phyloP scores from a whole-genome alignment of 2,888 invertebrate genomes.

The Allacma fusca region DNA sequence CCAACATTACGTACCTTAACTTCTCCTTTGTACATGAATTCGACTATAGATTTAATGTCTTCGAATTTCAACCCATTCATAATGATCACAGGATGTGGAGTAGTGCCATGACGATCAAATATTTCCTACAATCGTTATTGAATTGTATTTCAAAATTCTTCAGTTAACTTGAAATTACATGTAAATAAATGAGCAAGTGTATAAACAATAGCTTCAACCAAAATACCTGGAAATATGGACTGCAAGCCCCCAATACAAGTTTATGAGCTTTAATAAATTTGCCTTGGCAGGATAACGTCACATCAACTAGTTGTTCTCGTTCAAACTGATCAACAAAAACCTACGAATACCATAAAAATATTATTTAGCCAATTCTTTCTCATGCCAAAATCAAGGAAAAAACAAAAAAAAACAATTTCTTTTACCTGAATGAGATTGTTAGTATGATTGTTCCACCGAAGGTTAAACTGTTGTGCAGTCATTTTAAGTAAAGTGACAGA shows the following conservation, averaged over 20 bases:
- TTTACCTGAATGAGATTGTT: constrained; percentile 66
- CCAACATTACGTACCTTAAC: constrained; percentile 64
- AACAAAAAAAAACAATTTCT: constrained; percentile 20
- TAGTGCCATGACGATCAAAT: constrained; percentile 64
- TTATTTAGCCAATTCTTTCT: too few relatives aligned
- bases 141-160: too few relatives aligned
- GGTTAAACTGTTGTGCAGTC: constrained; percentile 65
- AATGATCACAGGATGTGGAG: constrained; percentile 66
- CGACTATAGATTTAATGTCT: constrained; percentile 66
- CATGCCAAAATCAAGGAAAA: background rate
- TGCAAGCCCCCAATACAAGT: constrained; percentile 68
- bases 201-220: too few relatives aligned
- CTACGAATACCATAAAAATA: constrained; percentile 53
- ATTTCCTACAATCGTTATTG: constrained; percentile 65
- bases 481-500: constrained; percentile 23
- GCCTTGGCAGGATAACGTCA: constrained; percentile 67
- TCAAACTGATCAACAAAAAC: constrained; percentile 66
- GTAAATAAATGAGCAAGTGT: too few relatives aligned
- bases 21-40: constrained; percentile 68
- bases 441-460: constrained; percentile 68
- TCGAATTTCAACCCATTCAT: constrained; percentile 65
- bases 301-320: constrained; percentile 66
- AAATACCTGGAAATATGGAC: constrained; percentile 66
- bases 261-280: constrained; percentile 67
- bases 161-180: background rate